phyloP scores from a whole-genome alignment of 2,888 invertebrate species.

The Trypoxylon attenuatum region DNA sequence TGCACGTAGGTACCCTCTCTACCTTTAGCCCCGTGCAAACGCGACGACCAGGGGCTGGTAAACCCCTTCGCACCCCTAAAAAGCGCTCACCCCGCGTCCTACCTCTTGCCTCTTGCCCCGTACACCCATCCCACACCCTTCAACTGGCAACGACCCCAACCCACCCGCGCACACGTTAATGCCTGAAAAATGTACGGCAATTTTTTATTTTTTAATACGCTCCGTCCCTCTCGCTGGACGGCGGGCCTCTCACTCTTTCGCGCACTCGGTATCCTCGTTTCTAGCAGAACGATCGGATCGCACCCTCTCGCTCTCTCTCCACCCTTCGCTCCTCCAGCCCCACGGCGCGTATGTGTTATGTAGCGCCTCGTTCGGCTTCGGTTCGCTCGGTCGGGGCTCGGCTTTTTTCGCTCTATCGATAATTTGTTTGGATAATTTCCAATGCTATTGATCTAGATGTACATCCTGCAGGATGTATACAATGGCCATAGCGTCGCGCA shows the following conservation, averaged over 20 bases:
- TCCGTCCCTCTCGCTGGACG: conserved; percentile 45
- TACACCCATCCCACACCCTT: conserved; percentile 39
- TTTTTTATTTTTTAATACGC: conserved; percentile 75
- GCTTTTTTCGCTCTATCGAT: conserved; percentile 69
- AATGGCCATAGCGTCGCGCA: conserved; percentile 63
- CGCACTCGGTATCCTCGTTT: conserved; percentile 31
- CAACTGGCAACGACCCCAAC: conserved; percentile 53
- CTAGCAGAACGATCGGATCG: conserved; percentile 31
- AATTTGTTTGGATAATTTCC: conserved; percentile 75
- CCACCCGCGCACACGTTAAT: conserved; percentile 67
- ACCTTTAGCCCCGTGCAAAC: conserved; percentile 36
- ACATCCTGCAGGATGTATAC: conserved; percentile 72
- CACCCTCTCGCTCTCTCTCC: conserved; percentile 33
- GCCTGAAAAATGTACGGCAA: conserved; percentile 75
- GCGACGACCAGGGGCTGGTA: conserved; percentile 54
- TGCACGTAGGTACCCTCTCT: conserved; percentile 53
- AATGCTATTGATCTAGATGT: conserved; percentile 75
- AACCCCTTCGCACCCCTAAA: conserved; percentile 56
- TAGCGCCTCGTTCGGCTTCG: conserved; percentile 66
- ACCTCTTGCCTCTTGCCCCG: conserved; percentile 26
- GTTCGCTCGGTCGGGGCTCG: conserved; percentile 44
- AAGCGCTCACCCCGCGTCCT: conserved; percentile 57
- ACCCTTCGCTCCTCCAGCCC: no score
- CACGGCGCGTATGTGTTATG: conserved; percentile 71
- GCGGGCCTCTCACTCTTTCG: conserved; percentile 17